Evolutionary conservation across 2,113 vertebrate species (phyloP).

Genomic region (Takifugu bimaculatus): DNA sequence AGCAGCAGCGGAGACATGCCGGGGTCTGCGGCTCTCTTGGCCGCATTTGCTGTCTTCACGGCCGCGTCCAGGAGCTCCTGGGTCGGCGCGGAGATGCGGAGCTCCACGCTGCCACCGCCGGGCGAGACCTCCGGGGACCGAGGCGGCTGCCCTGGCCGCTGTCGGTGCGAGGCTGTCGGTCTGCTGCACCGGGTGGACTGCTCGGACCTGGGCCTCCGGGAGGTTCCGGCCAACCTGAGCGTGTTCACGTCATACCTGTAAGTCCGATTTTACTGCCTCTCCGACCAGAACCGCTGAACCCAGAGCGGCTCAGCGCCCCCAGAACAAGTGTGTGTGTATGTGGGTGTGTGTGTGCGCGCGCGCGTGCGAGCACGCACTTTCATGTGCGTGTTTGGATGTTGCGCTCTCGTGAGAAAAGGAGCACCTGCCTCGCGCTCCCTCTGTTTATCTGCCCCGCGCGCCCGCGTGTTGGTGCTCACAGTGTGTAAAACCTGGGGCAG

Average conservation of each 20-base stretch:
- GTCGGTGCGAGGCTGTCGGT: conserved; percentile 58
- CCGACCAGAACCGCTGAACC: not conserved
- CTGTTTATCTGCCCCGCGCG: conserved; percentile 15
- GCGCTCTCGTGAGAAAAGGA: conserved; percentile 34
- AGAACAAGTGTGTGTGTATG: no score
- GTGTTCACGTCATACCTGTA: conserved; percentile 63
- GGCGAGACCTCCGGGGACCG: conserved; percentile 4
- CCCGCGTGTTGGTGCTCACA: not conserved
- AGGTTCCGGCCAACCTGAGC: conserved; percentile 52
- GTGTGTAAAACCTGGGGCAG: not conserved
- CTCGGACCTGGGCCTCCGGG: conserved; percentile 58
- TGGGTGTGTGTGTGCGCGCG: not conserved
- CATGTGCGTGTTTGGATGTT: not conserved
- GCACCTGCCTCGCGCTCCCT: conserved; percentile 39
- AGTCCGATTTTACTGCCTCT: conserved; percentile 12
- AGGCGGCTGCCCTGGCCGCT: conserved; percentile 45
- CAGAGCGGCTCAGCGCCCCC: not conserved
- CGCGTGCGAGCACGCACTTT: no score
- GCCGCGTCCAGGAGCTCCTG: conserved; percentile 6
- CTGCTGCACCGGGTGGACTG: conserved; percentile 58
- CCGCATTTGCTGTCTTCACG: conserved; percentile 26
- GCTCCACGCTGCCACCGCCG: not conserved
- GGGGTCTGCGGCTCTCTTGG: conserved; percentile 22
- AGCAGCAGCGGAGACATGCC: conserved; percentile 33
- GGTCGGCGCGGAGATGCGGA: conserved; percentile 11